Conservation (phyloP, 1,140 invertebrate species). For the Riptortus pedestris region DNA sequence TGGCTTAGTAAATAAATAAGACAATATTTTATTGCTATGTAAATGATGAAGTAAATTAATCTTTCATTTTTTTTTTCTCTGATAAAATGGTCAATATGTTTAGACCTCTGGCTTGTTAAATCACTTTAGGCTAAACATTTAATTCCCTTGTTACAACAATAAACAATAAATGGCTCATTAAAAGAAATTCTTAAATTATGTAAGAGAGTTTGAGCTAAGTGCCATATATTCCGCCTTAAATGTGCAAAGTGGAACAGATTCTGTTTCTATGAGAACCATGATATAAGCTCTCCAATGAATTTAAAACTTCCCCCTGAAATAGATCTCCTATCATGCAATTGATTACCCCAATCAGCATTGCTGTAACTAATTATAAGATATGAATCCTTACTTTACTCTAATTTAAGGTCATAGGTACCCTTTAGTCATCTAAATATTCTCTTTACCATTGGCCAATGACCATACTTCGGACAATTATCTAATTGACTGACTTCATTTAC, state of each 20-base stretch:
- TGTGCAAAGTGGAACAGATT: background rate
- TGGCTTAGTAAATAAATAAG: background rate
- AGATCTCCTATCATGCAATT: background rate
- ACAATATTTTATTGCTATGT: background rate
- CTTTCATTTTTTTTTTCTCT: background rate
- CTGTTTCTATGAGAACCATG: background rate
- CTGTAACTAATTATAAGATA: background rate
- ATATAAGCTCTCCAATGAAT: background rate
- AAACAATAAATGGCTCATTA: background rate
- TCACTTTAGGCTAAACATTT: background rate
- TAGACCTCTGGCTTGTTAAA: background rate
- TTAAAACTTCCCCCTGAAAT: background rate
- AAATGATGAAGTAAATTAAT: background rate
- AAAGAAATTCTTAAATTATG: background rate
- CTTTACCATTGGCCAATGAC: background rate
- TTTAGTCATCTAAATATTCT: background rate
- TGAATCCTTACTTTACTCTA: background rate
- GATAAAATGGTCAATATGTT: background rate
- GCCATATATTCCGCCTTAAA: background rate
- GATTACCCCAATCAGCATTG: constrained; percentile 3
- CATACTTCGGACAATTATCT: background rate
- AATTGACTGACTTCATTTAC: background rate
- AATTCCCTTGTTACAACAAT: background rate
- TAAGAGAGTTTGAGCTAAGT: background rate
- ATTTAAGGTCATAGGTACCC: background rate